Conservation (phyloP, 2,888 invertebrate genomes). For the Philaethria dido region DNA sequence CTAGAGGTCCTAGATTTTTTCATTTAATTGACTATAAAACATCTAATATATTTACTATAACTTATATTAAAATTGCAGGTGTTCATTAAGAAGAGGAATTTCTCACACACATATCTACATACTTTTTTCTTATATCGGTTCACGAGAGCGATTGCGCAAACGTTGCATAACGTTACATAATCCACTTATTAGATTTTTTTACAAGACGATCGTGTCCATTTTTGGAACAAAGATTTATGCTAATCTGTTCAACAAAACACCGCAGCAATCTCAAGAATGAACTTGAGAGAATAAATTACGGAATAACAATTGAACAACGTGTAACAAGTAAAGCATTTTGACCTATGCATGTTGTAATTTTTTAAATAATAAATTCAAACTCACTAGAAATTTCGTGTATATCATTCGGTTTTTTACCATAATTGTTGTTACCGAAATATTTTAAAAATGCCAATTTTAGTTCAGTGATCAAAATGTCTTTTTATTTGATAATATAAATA, state of each 20-base stretch:
- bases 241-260: background rate
- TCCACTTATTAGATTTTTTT: background rate
- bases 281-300: background rate
- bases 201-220: background rate
- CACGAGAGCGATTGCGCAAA: slow-evolving; percentile 14
- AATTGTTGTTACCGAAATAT: too few species aligned
- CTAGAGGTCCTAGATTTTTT: too few species aligned
- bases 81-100: background rate
- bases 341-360: too few species aligned
- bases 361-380: too few species aligned
- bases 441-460: too few species aligned
- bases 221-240: background rate
- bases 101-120: background rate
- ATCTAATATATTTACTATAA: background rate
- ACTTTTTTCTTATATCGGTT: background rate
- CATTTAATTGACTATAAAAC: background rate
- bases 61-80: background rate
- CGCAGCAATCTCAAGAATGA: background rate
- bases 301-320: too few species aligned
- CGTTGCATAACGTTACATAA: slow-evolving; percentile 29
- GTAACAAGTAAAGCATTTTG: too few species aligned
- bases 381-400: too few species aligned
- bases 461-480: too few species aligned
- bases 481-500: background rate
- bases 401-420: too few species aligned